Conservation (phyloP, 2,888 invertebrate species). For the Aphodius sticticus region DNA sequence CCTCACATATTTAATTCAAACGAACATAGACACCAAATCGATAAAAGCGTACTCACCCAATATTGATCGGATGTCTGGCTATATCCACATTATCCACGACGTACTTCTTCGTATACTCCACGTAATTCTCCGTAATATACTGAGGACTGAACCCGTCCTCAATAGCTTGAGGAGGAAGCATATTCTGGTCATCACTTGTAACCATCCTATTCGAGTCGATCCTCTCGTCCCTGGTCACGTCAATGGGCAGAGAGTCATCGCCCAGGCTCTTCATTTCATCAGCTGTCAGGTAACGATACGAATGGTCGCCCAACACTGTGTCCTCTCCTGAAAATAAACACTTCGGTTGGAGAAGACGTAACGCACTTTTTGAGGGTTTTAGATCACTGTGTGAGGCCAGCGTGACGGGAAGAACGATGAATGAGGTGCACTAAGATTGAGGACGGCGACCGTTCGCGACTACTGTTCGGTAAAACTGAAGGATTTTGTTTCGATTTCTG, state of each 20-base stretch:
- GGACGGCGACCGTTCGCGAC: background rate
- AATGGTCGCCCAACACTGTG: constrained; percentile 88
- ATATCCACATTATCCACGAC: constrained; percentile 67
- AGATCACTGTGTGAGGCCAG: background rate
- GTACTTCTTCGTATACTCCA: constrained; percentile 64
- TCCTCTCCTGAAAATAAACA: constrained; percentile 77
- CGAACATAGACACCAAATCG: background rate
- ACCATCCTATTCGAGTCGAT: constrained; percentile 74
- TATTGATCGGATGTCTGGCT: constrained; percentile 68
- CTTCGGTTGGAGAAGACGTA: constrained; percentile 18
- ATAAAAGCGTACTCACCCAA: constrained; percentile 64
- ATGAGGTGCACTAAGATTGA: background rate
- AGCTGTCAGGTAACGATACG: constrained; percentile 90
- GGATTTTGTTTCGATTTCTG: background rate
- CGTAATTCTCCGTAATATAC: constrained; percentile 63
- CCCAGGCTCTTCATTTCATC: constrained; percentile 96
- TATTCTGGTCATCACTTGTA: constrained; percentile 60
- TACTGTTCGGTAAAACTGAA: constrained; percentile 24
- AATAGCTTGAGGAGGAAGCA: constrained; percentile 65
- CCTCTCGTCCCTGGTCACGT: constrained; percentile 90
- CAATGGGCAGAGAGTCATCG: constrained; percentile 92
- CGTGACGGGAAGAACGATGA: background rate
- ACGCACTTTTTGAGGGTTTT: constrained; percentile 23
- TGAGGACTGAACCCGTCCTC: constrained; percentile 72
- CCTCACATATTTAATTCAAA: background rate